These are phyloP conservation scores for Stegophylla sp. DNA, from an alignment of 2,888 invertebrate species.

Conservation along the genomic window DNA sequence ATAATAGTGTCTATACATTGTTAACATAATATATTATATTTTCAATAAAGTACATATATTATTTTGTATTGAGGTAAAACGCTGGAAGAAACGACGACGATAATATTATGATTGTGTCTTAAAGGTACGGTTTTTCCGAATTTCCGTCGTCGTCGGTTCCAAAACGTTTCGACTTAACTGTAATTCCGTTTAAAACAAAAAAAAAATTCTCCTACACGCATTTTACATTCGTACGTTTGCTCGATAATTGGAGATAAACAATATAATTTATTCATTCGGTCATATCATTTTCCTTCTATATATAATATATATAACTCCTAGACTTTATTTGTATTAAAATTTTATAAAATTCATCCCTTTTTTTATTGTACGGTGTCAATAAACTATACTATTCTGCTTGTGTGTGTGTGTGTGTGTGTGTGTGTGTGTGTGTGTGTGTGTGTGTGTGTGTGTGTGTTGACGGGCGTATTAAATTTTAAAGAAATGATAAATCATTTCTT, in stretches of 20 bases:
- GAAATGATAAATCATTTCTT: no score
- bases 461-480: no score
- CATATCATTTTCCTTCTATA: constrained; percentile 13
- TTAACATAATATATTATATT: neutral
- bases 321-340: constrained; percentile 25
- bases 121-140: neutral
- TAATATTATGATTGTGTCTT: neutral
- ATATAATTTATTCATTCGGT: constrained; percentile 17
- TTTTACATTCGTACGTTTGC: constrained; percentile 10
- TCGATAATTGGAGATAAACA: constrained; percentile 23
- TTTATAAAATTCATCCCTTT: constrained; percentile 26
- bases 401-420: no score
- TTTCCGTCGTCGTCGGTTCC: neutral
- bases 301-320: no score
- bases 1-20: neutral
- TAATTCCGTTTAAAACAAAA: neutral
- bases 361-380: constrained; percentile 29
- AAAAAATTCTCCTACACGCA: no score
- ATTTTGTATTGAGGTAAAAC: no score
- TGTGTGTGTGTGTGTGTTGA: no score
- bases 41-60: neutral
- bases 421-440: no score
- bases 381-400: no score
- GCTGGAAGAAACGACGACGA: no score
- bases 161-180: neutral